These are phyloP conservation scores for Aphidoletes aphidimyza DNA, from an alignment of 2,888 invertebrate species.

Conservation along the genomic window DNA sequence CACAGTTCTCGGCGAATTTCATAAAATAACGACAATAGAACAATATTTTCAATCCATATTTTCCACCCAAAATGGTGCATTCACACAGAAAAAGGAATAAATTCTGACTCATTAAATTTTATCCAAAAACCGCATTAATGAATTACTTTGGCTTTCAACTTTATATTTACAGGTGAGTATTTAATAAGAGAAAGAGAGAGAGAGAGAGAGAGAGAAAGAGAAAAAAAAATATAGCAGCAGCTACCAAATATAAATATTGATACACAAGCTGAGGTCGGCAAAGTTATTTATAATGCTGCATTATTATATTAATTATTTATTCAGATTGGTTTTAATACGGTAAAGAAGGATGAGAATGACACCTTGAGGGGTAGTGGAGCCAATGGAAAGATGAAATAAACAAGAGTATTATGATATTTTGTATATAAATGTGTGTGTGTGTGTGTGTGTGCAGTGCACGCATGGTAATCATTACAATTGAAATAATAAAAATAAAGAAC, in stretches of 20 bases:
- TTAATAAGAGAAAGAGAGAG: neutral
- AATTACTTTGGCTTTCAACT: slow-evolving; percentile 14
- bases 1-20: too few species aligned
- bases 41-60: too few species aligned
- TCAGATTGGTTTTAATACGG: slow-evolving; percentile 6
- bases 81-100: too few species aligned
- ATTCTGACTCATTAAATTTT: neutral
- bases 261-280: slow-evolving; percentile 4
- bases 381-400: too few species aligned
- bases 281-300: slow-evolving; percentile 18
- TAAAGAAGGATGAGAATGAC: neutral
- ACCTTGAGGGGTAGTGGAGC: neutral
- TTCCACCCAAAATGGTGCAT: neutral
- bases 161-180: neutral
- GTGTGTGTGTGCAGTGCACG: too few species aligned
- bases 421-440: too few species aligned
- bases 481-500: too few species aligned
- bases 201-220: neutral
- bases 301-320: slow-evolving; percentile 36
- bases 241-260: slow-evolving; percentile 36
- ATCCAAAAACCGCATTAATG: slow-evolving; percentile 2
- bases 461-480: neutral
- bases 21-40: too few species aligned
- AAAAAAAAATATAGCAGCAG: too few species aligned
- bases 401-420: too few species aligned